phyloP scores from a whole-genome alignment of 2,797 vertebrate genomes.

The Rhinella marina region DNA sequence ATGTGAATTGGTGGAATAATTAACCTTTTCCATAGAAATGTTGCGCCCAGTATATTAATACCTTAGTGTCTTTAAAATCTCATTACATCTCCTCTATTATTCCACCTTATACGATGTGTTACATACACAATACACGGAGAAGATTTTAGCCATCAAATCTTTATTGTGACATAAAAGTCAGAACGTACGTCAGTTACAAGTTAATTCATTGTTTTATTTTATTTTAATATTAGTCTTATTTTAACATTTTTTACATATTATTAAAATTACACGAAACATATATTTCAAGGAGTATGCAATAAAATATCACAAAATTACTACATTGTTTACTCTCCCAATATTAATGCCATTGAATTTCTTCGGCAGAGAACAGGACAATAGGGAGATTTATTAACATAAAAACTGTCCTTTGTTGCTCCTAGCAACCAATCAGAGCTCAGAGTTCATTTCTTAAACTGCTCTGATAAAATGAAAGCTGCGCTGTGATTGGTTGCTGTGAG shows the following conservation, averaged over 20 bases:
- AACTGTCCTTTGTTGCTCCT: too few species aligned
- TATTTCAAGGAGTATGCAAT: background rate
- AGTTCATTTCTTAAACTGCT: too few species aligned
- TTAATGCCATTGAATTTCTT: background rate
- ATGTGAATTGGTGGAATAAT: too few species aligned
- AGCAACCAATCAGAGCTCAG: too few species aligned
- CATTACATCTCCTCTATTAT: background rate
- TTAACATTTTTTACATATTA: background rate
- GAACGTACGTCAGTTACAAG: background rate
- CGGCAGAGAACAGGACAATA: background rate
- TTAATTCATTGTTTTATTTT: background rate
- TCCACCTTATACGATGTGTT: background rate
- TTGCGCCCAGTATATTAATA: background rate
- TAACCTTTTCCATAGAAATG: too few species aligned
- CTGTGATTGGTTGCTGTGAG: too few species aligned
- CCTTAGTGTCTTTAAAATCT: background rate
- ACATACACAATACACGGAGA: background rate
- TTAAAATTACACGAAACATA: background rate
- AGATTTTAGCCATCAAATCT: background rate
- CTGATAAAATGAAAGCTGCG: too few species aligned
- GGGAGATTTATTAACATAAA: too few species aligned
- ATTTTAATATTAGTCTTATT: background rate
- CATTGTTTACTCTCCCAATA: background rate
- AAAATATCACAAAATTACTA: background rate
- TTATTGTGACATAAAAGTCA: conserved; percentile 1